These are phyloP conservation scores for Hystrix brachyura DNA, from an alignment of 2,113 vertebrate genomes.

Conservation along the genomic window DNA sequence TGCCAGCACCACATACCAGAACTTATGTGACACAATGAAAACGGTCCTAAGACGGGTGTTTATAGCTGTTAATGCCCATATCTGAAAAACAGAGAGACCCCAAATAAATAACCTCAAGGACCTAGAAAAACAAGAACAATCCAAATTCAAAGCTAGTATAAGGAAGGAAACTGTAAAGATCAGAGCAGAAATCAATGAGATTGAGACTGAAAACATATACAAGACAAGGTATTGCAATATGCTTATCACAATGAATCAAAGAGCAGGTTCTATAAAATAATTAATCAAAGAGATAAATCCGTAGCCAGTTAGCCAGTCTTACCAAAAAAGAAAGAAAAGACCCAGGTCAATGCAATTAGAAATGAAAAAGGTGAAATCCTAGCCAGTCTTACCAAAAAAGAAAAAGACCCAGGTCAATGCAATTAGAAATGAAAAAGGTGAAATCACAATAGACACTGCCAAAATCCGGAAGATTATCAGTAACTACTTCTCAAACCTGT, in stretches of 20 bases:
- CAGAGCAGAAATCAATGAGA: not conserved
- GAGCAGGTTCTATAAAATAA: not conserved
- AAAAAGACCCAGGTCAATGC: not conserved
- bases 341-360: not conserved
- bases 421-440: not conserved
- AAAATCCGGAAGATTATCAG: not conserved
- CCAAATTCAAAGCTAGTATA: not conserved
- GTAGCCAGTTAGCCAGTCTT: not conserved
- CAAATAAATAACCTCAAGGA: not conserved
- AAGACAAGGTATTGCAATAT: not conserved
- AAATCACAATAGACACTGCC: not conserved
- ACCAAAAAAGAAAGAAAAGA: not conserved
- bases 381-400: not conserved
- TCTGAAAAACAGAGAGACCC: not conserved
- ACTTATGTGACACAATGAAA: not conserved
- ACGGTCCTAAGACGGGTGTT: not conserved
- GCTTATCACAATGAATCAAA: not conserved
- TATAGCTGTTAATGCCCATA: not conserved
- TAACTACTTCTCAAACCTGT: not conserved
- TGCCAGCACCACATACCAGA: not conserved
- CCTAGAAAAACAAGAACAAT: not conserved
- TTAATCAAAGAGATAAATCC: not conserved
- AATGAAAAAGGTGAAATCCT: not conserved
- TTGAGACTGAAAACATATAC: not conserved
- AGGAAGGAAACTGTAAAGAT: not conserved